Evolutionary conservation across 2,797 vertebrate genomes (phyloP), one percentile per base, ranked within the genome.

Genomic region (Acanthopagrus latus): DNA sequence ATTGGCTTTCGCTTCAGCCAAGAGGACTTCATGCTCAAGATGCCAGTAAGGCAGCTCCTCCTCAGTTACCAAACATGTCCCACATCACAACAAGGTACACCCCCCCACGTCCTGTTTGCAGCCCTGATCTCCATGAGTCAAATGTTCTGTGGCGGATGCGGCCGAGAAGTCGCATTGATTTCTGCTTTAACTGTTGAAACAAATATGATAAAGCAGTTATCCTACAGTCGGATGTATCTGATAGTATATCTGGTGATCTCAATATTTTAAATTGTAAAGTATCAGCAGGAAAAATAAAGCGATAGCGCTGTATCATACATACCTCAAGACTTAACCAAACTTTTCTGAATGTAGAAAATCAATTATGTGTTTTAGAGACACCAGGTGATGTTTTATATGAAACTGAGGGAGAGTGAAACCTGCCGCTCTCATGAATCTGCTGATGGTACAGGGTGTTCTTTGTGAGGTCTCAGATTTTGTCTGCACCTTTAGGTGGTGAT

Each of bases 1-100:
- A 96, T 99, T 17, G 97, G 97, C 62, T 99, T 99, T 84, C 97
- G 98, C 52, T 98, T 99, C 93, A 98, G 96, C 84, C 98, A 99
- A 75, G 97, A 99, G 79, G 97, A 99, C 93, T 99, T 99, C 89
- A 97, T 99, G 86, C 96, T 99, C 52, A 98, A 98, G 93, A 93
- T 99, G 90, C 98, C 98, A 83, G 98, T 99, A 96, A 75, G 94
- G 83, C 87, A 88, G 83, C 75, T 85, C 60, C 84, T 71, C 88
- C 76, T 91, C 89, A 82, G 81, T 87, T 89, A 83, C 86, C 88
- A 92, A 86, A 91, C 83, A 89, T 91, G 83, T 90, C 67, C 79
- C 80, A 84, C 84, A 60, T 71, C 83, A 89, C 78, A 68, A 65
- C 79, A 80, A 84, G 80, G 81, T 90, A 84, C 72, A 77, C 41